A percentile compares a stretch with the other conserved stretches of the same genome.
Conservation (phyloP, 2,797 vertebrate genomes). For the Momotus momota region DNA sequence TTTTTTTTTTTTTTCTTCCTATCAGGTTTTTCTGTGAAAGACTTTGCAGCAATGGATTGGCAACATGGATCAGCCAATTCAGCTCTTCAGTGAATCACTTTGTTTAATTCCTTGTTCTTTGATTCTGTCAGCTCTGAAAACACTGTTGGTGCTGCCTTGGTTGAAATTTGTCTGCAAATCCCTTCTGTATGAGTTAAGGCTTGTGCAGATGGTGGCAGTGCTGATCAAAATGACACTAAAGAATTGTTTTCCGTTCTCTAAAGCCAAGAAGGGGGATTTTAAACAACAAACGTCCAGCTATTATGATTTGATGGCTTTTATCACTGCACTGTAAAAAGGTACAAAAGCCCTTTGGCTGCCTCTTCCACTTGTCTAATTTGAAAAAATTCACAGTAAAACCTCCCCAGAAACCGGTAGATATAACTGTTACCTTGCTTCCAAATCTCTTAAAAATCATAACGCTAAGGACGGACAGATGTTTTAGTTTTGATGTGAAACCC, state of each 20-base stretch:
- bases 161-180: slow-evolving; percentile 31
- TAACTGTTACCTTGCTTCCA: neutral
- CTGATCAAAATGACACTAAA: slow-evolving; percentile 39
- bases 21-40: neutral
- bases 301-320: slow-evolving; percentile 23
- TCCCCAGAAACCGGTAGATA: neutral
- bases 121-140: neutral
- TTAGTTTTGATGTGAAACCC: neutral
- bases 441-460: neutral
- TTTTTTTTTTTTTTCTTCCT: neutral
- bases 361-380: neutral
- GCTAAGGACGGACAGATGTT: neutral
- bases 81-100: neutral
- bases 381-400: neutral
- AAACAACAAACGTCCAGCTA: neutral
- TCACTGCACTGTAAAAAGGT: neutral
- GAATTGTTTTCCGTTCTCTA: slow-evolving; percentile 26
- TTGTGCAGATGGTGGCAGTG: slow-evolving; percentile 46
- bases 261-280: slow-evolving; percentile 14
- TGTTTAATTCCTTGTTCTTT: slow-evolving; percentile 28
- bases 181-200: neutral
- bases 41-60: neutral
- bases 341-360: neutral
- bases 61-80: neutral
- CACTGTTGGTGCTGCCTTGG: neutral